A percentile compares a stretch with the other conserved stretches of the same genome.
Conservation (phyloP, 2,888 invertebrate genomes). For the Stomorhina lunata region DNA sequence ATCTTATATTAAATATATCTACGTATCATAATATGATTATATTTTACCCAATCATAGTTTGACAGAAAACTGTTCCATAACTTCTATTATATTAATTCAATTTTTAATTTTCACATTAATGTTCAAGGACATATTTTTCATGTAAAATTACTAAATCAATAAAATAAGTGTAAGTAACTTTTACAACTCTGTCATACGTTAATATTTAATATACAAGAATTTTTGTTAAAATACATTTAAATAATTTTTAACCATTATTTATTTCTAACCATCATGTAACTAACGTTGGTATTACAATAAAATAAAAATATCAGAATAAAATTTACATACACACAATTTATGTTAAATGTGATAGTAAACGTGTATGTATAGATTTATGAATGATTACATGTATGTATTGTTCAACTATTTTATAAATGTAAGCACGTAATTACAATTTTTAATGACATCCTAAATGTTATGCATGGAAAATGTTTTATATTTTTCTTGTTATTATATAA, state of each 20-base stretch:
- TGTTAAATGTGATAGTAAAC: background rate
- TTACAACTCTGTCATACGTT: background rate
- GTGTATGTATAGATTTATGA: background rate
- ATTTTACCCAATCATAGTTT: no score
- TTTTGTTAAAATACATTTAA: background rate
- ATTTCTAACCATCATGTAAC: conserved; percentile 30
- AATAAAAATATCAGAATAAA: background rate
- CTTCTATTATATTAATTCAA: no score
- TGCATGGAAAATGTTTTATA: conserved; percentile 64
- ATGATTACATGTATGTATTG: conserved; percentile 6
- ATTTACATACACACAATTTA: background rate
- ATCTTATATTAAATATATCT: no score
- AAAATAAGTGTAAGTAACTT: background rate
- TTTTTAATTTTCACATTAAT: no score
- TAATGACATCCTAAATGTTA: conserved; percentile 67
- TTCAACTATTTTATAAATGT: conserved; percentile 64
- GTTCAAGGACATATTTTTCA: no score
- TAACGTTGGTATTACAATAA: conserved; percentile 35
- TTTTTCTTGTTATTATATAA: conserved; percentile 49
- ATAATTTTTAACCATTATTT: background rate
- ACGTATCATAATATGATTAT: no score
- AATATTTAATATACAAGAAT: background rate
- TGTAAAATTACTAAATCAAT: background rate
- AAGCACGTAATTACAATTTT: conserved; percentile 66
- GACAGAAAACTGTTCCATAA: no score